Evolutionary conservation across 2,888 invertebrate genomes (phyloP).

Genomic region (Torymus texanus): DNA sequence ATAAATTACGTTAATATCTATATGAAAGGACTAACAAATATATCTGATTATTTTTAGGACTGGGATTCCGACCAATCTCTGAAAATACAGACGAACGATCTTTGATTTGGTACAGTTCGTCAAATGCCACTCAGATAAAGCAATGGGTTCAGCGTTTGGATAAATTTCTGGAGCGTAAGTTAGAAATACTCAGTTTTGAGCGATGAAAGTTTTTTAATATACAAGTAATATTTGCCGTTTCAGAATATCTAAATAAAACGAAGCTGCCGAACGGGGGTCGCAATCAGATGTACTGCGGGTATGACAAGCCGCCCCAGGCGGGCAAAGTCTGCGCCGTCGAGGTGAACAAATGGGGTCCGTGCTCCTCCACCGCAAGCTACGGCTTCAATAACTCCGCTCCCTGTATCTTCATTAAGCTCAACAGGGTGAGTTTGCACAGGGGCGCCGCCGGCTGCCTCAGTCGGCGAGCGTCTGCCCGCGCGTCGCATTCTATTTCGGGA

Average conservation of each 20-base stretch:
- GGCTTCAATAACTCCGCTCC: constrained; percentile 86
- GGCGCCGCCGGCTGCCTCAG: neutral
- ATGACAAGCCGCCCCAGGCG: constrained; percentile 71
- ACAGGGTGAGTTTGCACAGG: constrained; percentile 80
- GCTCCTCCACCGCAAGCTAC: constrained; percentile 77
- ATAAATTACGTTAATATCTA: neutral
- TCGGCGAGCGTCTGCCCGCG: neutral
- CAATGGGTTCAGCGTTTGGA: constrained; percentile 79
- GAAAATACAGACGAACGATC: constrained; percentile 78
- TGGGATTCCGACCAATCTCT: constrained; percentile 81
- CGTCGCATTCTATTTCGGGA: constrained; percentile 38
- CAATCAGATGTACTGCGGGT: constrained; percentile 78
- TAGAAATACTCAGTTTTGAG: neutral
- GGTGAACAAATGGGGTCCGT: constrained; percentile 75
- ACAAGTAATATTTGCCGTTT: neutral
- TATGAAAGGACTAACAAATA: neutral
- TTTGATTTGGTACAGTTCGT: constrained; percentile 79
- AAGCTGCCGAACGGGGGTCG: constrained; percentile 73
- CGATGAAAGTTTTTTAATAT: neutral
- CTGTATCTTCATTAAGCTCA: constrained; percentile 90
- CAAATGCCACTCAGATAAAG: constrained; percentile 76
- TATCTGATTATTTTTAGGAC: constrained; percentile 75
- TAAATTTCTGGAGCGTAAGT: constrained; percentile 78
- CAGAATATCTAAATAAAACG: constrained; percentile 74
- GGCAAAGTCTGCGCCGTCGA: constrained; percentile 79